Conservation (phyloP, 2,113 vertebrate genomes). For the Cromileptes altivelis region DNA sequence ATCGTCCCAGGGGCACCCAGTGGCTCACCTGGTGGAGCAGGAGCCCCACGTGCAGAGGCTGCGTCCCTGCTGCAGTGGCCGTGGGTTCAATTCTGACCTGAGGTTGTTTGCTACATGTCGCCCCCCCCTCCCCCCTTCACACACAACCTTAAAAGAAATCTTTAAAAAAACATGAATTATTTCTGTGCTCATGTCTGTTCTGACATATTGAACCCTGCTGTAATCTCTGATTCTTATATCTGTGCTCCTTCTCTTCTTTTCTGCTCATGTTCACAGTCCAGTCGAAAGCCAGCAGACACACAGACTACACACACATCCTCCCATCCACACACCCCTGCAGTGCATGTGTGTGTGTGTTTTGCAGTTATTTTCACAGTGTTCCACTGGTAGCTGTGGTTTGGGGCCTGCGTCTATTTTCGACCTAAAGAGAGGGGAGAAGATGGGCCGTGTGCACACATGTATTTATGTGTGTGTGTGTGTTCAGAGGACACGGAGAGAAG, state of each 20-base stretch:
- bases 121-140: too few relatives aligned
- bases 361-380: constrained; percentile 73
- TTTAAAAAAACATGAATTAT: too few relatives aligned
- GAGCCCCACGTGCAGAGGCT: too few relatives aligned
- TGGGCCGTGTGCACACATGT: constrained; percentile 49
- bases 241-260: neutral
- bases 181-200: neutral
- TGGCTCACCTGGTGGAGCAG: too few relatives aligned
- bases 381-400: constrained; percentile 79
- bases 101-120: too few relatives aligned
- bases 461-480: constrained; percentile 16
- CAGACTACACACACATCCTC: neutral
- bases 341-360: constrained; percentile 12
- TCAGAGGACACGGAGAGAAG: constrained; percentile 29
- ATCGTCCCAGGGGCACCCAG: too few relatives aligned
- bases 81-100: too few relatives aligned
- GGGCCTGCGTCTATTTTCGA: constrained; percentile 74
- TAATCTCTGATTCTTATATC: neutral
- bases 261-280: constrained; percentile 35
- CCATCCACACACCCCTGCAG: constrained; percentile 28
- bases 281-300: constrained; percentile 27
- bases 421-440: constrained; percentile 78
- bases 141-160: too few relatives aligned
- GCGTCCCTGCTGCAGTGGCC: too few relatives aligned
- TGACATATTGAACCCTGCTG: neutral